phyloP scores from a whole-genome alignment of 2,888 invertebrate species.

The Polydesmus complanatus region DNA sequence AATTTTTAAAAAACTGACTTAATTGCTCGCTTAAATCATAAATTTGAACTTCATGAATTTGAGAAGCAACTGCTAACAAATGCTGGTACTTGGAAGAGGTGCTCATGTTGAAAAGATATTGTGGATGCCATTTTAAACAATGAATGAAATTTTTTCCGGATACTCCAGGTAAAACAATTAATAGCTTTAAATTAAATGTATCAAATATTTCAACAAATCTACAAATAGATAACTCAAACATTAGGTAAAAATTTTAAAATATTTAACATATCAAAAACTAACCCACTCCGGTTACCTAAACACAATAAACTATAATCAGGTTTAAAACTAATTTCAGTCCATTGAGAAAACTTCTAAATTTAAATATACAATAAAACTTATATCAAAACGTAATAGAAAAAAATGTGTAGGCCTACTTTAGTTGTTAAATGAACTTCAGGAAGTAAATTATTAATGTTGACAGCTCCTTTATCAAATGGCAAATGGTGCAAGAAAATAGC shows the following conservation, averaged over 20 bases:
- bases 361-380: conserved; percentile 10
- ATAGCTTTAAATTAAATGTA: conserved; percentile 27
- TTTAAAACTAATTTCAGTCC: conserved; percentile 46
- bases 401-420: too few species aligned
- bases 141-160: conserved; percentile 45
- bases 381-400: background rate
- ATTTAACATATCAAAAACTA: conserved; percentile 29
- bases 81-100: conserved; percentile 43
- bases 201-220: conserved; percentile 32
- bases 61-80: conserved; percentile 50
- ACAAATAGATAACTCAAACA: too few species aligned
- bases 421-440: background rate
- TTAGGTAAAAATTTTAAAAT: too few species aligned
- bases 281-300: conserved; percentile 49
- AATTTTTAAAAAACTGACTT: conserved; percentile 9
- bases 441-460: background rate
- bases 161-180: conserved; percentile 36
- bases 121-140: conserved; percentile 57
- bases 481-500: background rate
- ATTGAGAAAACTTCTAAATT: conserved; percentile 20
- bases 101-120: conserved; percentile 39
- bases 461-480: background rate
- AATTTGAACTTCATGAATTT: conserved; percentile 38
- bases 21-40: conserved; percentile 28
- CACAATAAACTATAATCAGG: conserved; percentile 44